Evolutionary conservation across 2,888 invertebrate genomes (phyloP), one percentile per base, ranked within the genome.

Genomic region (Melinopterus prodromus): DNA sequence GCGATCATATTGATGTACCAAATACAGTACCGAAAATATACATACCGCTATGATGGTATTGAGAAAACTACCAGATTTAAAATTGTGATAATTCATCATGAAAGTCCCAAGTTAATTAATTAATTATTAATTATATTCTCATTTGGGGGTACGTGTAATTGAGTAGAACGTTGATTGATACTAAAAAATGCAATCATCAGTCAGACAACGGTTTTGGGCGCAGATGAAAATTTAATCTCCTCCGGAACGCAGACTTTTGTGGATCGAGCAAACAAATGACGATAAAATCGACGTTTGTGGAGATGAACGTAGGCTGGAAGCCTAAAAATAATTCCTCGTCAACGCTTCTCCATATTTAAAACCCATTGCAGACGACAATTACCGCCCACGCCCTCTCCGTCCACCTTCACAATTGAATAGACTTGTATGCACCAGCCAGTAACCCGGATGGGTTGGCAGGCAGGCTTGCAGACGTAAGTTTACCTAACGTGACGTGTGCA

Each of bases 401-500:
- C 53, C 53, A 53, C 53, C 53, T 53, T 53, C 53, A 53, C 53
- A 53, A 53, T 53, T 74, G 74, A 74, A 74, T 36, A 74, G 15
- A 71, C 53, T 53, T 53, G 53, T 53, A 53, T 53, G 53, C 53
- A 53, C 26, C 36, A 37, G n/a, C 35, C 26, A 35, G 74, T 26
- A 74, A 74, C 74, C 74, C 35, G 36, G 74, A 35, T 6, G 16
- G 16, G 26, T 35, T 71, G 26, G 4, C 15, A 12, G 26, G 4
- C 15, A 12, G 16, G 12, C 35, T 15, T 71, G 71, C 71, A 37
- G 26, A 74, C 74, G 26, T 74, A 74, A 74, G 74, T 83, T 82
- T 81, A 81, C 81, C 81, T 81, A 77, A 75, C 78, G 80, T 81
- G 82, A 83, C 83, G 82, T 85, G 80, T 85, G 85, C 82, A 84